phyloP scores from a whole-genome alignment of 1,140 invertebrate species.

The Contarinia nasturtii region DNA sequence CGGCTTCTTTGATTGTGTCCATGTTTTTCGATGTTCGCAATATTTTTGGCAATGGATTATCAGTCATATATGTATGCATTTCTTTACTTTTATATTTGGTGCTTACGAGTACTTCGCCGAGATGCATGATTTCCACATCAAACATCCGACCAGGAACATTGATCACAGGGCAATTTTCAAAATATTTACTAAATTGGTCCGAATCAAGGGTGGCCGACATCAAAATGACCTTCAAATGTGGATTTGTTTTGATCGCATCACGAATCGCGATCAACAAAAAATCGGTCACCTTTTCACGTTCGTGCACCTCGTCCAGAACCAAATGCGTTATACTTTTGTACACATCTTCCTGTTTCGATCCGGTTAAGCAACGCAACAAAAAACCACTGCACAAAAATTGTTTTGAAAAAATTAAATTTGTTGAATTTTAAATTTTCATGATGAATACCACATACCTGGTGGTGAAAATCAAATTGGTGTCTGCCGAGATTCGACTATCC shows the following conservation, averaged over 20 bases:
- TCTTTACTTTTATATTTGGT: slow-evolving; percentile 28
- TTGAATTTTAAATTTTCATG: too few relatives aligned
- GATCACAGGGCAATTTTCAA: slow-evolving; percentile 59
- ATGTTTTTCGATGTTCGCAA: too few relatives aligned
- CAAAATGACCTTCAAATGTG: slow-evolving; percentile 61
- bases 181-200: slow-evolving; percentile 57
- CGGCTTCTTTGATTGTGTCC: too few relatives aligned
- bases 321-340: slow-evolving; percentile 54
- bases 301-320: slow-evolving; percentile 87
- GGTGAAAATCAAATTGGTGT: slow-evolving; percentile 12
- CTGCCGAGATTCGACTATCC: slow-evolving; percentile 25
- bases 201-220: slow-evolving; percentile 91
- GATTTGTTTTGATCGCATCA: slow-evolving; percentile 49
- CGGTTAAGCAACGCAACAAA: slow-evolving; percentile 12
- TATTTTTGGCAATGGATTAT: too few relatives aligned
- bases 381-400: slow-evolving; percentile 3
- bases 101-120: slow-evolving; percentile 64
- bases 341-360: slow-evolving; percentile 18
- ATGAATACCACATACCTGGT: slow-evolving; percentile 7
- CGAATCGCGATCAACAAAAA: slow-evolving; percentile 78
- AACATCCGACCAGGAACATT: slow-evolving; percentile 60
- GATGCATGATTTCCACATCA: slow-evolving; percentile 55
- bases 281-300: slow-evolving; percentile 81
- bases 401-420: too few relatives aligned
- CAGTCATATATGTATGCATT: too few relatives aligned